Percentiles rank a stretch among this genome's conserved stretches.
Conservation (phyloP, 2,797 vertebrate genomes). For the Centroberyx gerrardi region DNA sequence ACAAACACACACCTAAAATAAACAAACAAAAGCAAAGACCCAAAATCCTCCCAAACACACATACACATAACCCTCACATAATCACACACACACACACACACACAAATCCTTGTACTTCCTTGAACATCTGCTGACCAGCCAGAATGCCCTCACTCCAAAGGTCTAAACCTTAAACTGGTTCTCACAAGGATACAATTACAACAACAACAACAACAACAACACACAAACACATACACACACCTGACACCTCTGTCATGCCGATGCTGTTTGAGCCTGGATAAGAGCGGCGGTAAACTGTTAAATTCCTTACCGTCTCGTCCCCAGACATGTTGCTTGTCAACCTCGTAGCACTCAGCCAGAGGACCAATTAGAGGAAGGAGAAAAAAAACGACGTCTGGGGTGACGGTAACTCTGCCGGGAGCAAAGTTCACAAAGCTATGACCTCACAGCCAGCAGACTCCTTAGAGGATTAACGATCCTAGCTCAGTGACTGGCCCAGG, state of each 20-base stretch:
- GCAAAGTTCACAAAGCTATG: constrained; percentile 81
- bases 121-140: no score
- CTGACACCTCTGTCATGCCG: background rate
- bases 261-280: background rate
- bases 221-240: background rate
- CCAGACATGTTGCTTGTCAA: constrained; percentile 77
- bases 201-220: background rate
- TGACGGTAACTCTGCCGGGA: constrained; percentile 43
- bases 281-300: background rate
- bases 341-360: constrained; percentile 41
- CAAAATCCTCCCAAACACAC: background rate
- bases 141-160: no score
- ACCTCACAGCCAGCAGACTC: constrained; percentile 63
- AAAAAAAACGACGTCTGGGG: constrained; percentile 48
- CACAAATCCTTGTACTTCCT: background rate
- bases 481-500: constrained; percentile 52
- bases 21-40: no score
- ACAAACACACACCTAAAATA: background rate
- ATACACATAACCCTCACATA: background rate
- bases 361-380: constrained; percentile 52
- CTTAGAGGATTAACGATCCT: constrained; percentile 68
- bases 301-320: constrained; percentile 78
- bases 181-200: background rate
- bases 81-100: background rate
- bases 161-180: no score